phyloP scores from a whole-genome alignment of 2,797 vertebrate species.

The Eospalax fontanierii region DNA sequence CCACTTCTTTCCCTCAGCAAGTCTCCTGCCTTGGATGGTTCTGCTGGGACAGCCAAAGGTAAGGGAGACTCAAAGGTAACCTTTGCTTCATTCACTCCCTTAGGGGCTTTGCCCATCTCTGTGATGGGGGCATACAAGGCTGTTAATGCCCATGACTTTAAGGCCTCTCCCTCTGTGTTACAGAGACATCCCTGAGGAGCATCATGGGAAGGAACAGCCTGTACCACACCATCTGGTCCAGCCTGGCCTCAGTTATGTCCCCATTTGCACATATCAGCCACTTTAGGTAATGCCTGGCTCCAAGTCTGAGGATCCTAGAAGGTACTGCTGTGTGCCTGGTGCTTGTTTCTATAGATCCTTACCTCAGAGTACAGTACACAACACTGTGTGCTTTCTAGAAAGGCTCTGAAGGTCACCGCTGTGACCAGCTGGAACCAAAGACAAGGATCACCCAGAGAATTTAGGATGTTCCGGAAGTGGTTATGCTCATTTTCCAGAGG shows the following conservation, averaged over 20 bases:
- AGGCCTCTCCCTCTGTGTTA: not conserved
- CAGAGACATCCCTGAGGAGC: not conserved
- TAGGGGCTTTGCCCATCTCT: not conserved
- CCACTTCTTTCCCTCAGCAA: not conserved
- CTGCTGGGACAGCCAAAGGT: not conserved
- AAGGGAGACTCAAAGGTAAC: no score
- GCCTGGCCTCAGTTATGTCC: not conserved
- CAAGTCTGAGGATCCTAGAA: not conserved
- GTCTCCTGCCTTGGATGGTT: not conserved
- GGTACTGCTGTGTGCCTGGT: fast-evolving
- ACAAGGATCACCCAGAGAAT: not conserved
- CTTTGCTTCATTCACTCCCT: not conserved
- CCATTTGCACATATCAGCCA: fast-evolving
- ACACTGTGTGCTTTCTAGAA: not conserved
- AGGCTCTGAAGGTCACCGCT: not conserved
- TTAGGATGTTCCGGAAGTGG: not conserved
- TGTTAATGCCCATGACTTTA: fast-evolving
- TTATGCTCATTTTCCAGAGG: not conserved
- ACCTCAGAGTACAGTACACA: fast-evolving
- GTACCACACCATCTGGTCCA: fast-evolving
- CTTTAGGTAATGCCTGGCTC: fast-evolving
- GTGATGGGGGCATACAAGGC: not conserved
- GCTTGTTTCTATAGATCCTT: fast-evolving
- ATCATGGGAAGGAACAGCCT: not conserved
- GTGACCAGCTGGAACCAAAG: not conserved